Percentiles rank a stretch among this genome's conserved stretches.
phyloP scores from a whole-genome alignment of 2,888 invertebrate species.

The Noctua janthe region DNA sequence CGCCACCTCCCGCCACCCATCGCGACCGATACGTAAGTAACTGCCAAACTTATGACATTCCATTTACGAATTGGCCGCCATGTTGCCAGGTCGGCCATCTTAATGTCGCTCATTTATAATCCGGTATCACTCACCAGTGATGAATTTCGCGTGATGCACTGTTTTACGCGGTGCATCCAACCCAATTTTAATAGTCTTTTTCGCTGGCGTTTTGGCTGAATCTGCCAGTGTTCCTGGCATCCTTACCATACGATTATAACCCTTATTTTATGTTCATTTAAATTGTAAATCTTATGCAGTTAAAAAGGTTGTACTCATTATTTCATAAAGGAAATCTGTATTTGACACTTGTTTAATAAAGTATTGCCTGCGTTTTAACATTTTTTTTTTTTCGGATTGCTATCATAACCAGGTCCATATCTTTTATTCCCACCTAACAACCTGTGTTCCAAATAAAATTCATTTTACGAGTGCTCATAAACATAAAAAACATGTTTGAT shows the following conservation, averaged over 20 bases:
- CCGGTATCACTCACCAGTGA: slow-evolving; percentile 48
- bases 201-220: slow-evolving; percentile 5
- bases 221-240: not conserved
- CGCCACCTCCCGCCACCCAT: slow-evolving; percentile 82
- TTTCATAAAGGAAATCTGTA: not conserved
- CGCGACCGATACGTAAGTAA: slow-evolving; percentile 78
- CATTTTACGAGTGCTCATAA: slow-evolving; percentile 56
- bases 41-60: slow-evolving; percentile 90
- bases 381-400: not conserved
- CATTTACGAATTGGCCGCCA: slow-evolving; percentile 83
- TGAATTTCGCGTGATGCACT: slow-evolving; percentile 42
- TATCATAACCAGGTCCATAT: not conserved
- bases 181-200: not conserved
- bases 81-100: slow-evolving; percentile 79
- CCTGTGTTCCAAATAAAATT: slow-evolving; percentile 35
- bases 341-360: slow-evolving; percentile 3
- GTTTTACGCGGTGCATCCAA: slow-evolving; percentile 21
- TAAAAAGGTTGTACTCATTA: not conserved
- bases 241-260: not conserved
- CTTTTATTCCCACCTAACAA: slow-evolving; percentile 29
- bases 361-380: not conserved
- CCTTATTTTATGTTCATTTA: not conserved
- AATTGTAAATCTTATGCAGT: not conserved
- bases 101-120: slow-evolving; percentile 69
- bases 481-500: slow-evolving; percentile 31